Conservation (phyloP, 2,113 vertebrate genomes). For the Epinephelus moara region DNA sequence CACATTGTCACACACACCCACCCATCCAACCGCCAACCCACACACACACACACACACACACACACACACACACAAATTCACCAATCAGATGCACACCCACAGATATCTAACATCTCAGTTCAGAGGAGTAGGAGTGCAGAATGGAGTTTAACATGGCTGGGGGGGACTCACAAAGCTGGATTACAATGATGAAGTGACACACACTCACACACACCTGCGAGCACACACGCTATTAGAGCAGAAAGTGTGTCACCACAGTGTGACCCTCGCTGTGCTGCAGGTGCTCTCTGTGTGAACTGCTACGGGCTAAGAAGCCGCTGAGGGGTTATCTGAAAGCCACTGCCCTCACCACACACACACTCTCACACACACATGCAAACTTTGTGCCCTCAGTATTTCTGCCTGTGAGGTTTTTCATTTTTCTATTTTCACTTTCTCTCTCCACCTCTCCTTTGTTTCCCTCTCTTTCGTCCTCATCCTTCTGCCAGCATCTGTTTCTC, state of each 20-base stretch:
- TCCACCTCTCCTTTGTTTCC: slow-evolving; percentile 44
- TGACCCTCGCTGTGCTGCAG: slow-evolving; percentile 76
- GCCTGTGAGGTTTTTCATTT: slow-evolving; percentile 30
- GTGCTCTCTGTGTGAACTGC: slow-evolving; percentile 69
- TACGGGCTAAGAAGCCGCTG: slow-evolving; percentile 60
- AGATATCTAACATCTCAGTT: slow-evolving; percentile 61
- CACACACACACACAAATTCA: slow-evolving; percentile 35
- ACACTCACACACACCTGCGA: slow-evolving; percentile 51
- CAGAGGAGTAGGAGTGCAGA: slow-evolving; percentile 57
- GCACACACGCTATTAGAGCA: slow-evolving; percentile 49
- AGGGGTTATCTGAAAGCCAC: slow-evolving; percentile 68
- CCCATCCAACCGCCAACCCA: slow-evolving; percentile 30
- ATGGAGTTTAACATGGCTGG: slow-evolving; percentile 63
- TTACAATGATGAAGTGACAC: slow-evolving; percentile 42
- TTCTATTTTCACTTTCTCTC: slow-evolving; percentile 17
- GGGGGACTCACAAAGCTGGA: slow-evolving; percentile 33
- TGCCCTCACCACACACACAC: slow-evolving; percentile 48
- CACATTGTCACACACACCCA: slow-evolving; percentile 41
- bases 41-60: slow-evolving; percentile 33
- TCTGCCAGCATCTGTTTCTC: slow-evolving; percentile 53
- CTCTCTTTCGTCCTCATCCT: slow-evolving; percentile 15
- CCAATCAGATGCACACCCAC: slow-evolving; percentile 43
- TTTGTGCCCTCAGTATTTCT: slow-evolving; percentile 1
- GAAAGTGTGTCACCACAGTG: slow-evolving; percentile 67
- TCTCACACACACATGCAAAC: slow-evolving; percentile 26